Evolutionary conservation across 2,888 invertebrate species (phyloP).

Genomic region (Lingula anatina): DNA sequence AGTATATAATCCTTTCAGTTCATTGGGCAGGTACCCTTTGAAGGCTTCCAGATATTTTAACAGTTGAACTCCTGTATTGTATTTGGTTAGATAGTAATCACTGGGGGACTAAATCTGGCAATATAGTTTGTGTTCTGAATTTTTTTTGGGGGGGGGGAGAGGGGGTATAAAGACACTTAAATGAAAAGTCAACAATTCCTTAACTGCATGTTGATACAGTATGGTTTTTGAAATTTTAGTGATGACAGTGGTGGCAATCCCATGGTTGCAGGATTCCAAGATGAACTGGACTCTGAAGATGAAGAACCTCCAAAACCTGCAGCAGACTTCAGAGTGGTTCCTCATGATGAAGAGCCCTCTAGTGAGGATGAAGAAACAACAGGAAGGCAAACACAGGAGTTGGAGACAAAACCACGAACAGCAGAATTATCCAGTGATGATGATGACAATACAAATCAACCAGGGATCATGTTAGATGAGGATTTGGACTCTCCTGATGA

Average conservation of each 20-base stretch:
- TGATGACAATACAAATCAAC: conserved; percentile 9
- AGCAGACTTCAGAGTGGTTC: background rate
- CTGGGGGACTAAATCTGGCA: too few relatives aligned
- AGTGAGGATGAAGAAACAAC: conserved; percentile 4
- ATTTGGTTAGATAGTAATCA: too few relatives aligned
- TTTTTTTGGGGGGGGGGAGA: too few relatives aligned
- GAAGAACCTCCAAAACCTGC: conserved; percentile 16
- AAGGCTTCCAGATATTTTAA: too few relatives aligned
- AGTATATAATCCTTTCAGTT: too few relatives aligned
- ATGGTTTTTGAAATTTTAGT: conserved; percentile 16
- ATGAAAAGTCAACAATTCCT: too few relatives aligned
- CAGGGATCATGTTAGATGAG: conserved; percentile 15
- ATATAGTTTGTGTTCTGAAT: too few relatives aligned
- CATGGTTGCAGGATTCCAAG: conserved; percentile 71
- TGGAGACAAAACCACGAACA: background rate
- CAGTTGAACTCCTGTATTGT: too few relatives aligned
- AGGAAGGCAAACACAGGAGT: conserved; percentile 7
- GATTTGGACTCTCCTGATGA: conserved; percentile 23
- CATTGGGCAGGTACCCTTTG: too few relatives aligned
- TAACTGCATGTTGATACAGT: too few relatives aligned
- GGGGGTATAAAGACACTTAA: too few relatives aligned
- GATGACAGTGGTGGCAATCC: conserved; percentile 45
- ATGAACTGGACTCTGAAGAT: conserved; percentile 73
- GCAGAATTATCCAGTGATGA: conserved; percentile 29
- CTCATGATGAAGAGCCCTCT: background rate